Base-by-base conservation (phyloP, 2,888 invertebrate genomes). In the Entomobrya proxima region DNA sequence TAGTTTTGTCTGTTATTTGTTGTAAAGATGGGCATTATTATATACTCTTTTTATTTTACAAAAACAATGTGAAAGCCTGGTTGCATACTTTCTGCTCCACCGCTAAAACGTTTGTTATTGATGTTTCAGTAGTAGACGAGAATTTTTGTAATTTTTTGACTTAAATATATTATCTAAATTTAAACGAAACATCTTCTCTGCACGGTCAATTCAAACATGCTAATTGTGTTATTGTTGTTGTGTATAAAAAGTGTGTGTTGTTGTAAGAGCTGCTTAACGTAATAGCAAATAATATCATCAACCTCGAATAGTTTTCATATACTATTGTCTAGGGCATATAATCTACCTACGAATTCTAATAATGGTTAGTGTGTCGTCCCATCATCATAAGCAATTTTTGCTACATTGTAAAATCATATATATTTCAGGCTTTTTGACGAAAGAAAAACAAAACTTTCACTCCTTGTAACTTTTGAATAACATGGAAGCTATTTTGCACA, bases 101-200 rank as follows among this genome's bases (percentile, higher is more conserved):
- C 40, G 79, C 80, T 80, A 52, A 21, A 72, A 80, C 37, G 58
- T 58, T 81, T 61, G 61, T 61, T 44, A 81, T 61, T 24, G 32
- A 74, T 74, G 55, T 81, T 81, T 72, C 37, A 55, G 74, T 81
- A 55, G 74, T 81, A 81, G 58, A 72, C 32, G 44, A 74, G 81
- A 81, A 61, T 72, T 81, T 80, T 81, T 81, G 81, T 81, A 81
- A 81, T 81, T 81, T n/a, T 81, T 81, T 74, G 74, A 81, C 81
- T 81, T 37, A 67, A 40, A 67, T 35, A 47, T 47, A 40, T 67
- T 40, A 67, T 67, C 67, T 67, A 67, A 67, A 67, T 67, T 67
- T 67, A 67, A 40, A 67, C 21, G 40, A 67, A 67, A 67, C 67
- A 24, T 32, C 67, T 64, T 64, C n/a, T n/a, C 32, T 67, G 67